A percentile compares a stretch with the other conserved stretches of the same genome.
Evolutionary conservation across 2,888 invertebrate species (phyloP).

Genomic region (Aphelenchoides bicaudatus): DNA sequence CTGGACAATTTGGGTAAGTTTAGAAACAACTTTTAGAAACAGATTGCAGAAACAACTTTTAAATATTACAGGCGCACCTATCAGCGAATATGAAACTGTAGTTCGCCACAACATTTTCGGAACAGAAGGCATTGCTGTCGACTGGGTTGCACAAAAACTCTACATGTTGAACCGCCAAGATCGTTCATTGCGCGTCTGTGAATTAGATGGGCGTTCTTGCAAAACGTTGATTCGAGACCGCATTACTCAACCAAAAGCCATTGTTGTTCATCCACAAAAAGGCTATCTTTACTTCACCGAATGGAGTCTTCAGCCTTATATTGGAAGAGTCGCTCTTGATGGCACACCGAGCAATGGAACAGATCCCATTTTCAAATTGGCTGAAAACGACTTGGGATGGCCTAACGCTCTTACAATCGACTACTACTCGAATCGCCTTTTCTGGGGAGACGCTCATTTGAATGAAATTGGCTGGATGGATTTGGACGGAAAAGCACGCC

Average conservation of each 20-base stretch:
- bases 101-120: slow-evolving; percentile 89
- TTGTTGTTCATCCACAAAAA: slow-evolving; percentile 83
- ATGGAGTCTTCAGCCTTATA: slow-evolving; percentile 82
- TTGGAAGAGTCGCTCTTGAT: slow-evolving; percentile 94
- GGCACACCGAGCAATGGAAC: slow-evolving; percentile 67
- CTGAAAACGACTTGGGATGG: slow-evolving; percentile 95
- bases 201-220: slow-evolving; percentile 83
- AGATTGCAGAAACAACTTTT: no score
- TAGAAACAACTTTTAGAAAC: no score
- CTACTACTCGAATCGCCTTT: slow-evolving; percentile 83
- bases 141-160: slow-evolving; percentile 90
- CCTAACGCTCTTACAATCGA: slow-evolving; percentile 95
- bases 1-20: slow-evolving; percentile 50
- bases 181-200: slow-evolving; percentile 88
- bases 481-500: slow-evolving; percentile 82
- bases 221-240: slow-evolving; percentile 73
- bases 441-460: slow-evolving; percentile 96
- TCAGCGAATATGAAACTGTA: slow-evolving; percentile 71
- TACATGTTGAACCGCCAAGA: slow-evolving; percentile 95
- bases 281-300: slow-evolving; percentile 81
- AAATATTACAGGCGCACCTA: slow-evolving; percentile 47
- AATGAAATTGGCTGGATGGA: slow-evolving; percentile 85
- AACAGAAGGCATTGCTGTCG: slow-evolving; percentile 91
- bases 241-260: slow-evolving; percentile 86
- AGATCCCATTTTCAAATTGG: slow-evolving; percentile 75